A percentile compares a stretch with the other conserved stretches of the same genome.
phyloP scores from a whole-genome alignment of 2,113 vertebrate species.

The Lophius piscatorius region DNA sequence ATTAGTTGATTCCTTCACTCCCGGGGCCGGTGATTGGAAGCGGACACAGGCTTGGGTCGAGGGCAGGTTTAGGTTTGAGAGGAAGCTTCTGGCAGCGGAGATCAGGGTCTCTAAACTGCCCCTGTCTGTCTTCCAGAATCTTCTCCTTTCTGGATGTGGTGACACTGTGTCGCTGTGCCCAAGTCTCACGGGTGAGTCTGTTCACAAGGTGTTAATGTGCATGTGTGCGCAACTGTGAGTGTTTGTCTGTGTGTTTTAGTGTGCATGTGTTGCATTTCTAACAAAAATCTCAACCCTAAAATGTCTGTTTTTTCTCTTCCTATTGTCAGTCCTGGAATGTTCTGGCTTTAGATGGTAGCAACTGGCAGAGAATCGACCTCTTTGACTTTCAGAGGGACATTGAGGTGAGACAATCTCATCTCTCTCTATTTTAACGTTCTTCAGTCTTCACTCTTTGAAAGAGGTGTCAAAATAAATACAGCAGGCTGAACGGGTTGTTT shows the following conservation, averaged over 20 bases:
- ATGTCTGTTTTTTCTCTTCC: conserved; percentile 18
- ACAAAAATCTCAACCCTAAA: conserved; percentile 17
- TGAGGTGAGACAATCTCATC: conserved; percentile 81
- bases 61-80: conserved; percentile 21
- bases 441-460: neutral
- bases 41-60: conserved; percentile 22
- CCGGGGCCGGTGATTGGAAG: conserved; percentile 20
- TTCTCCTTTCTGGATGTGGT: conserved; percentile 99
- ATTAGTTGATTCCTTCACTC: conserved; percentile 33
- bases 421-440: neutral
- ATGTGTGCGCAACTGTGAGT: conserved; percentile 66
- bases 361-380: conserved; percentile 98
- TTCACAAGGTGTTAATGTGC: conserved; percentile 20
- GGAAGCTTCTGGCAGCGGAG: conserved; percentile 48
- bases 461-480: neutral
- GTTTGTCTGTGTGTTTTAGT: conserved; percentile 69
- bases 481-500: conserved; percentile 9
- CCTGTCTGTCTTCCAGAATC: conserved; percentile 86
- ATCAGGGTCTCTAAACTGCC: conserved; percentile 54
- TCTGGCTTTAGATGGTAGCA: conserved; percentile 97
- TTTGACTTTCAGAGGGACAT: conserved; percentile 99
- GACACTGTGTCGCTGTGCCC: conserved; percentile 98
- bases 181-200: conserved; percentile 96
- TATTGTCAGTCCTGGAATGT: conserved; percentile 94
- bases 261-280: neutral